phyloP scores from a whole-genome alignment of 1,140 invertebrate genomes.

The Ceratina australensis region DNA sequence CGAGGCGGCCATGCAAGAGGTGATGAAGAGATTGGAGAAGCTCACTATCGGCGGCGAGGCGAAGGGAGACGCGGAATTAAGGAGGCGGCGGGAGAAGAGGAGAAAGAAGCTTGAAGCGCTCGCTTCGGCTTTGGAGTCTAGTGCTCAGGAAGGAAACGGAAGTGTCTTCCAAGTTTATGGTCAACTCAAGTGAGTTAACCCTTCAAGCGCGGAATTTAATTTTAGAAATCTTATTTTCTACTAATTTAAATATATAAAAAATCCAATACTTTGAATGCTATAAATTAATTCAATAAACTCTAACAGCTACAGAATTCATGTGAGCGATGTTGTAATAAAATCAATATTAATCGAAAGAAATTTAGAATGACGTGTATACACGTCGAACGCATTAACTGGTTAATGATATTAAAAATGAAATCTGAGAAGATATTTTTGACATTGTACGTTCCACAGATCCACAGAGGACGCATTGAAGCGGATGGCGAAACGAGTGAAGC shows the following conservation, averaged over 20 bases:
- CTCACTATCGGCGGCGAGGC: constrained; percentile 77
- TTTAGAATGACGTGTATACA: too few relatives aligned
- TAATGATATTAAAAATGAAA: too few relatives aligned
- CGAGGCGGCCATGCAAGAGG: constrained; percentile 74
- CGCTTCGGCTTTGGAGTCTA: constrained; percentile 71
- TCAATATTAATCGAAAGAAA: too few relatives aligned
- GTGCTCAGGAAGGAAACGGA: constrained; percentile 72
- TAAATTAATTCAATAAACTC: too few relatives aligned
- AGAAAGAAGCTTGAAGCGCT: constrained; percentile 73
- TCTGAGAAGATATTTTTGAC: too few relatives aligned
- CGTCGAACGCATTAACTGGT: too few relatives aligned
- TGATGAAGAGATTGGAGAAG: constrained; percentile 72
- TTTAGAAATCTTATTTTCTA: too few relatives aligned
- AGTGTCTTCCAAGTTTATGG: constrained; percentile 77
- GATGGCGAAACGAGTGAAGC: constrained; percentile 75
- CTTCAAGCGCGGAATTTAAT: too few relatives aligned
- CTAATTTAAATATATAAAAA: too few relatives aligned
- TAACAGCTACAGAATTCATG: too few relatives aligned
- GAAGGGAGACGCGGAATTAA: constrained; percentile 69
- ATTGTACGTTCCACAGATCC: constrained; percentile 50
- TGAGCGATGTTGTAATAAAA: too few relatives aligned
- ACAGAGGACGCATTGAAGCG: constrained; percentile 77
- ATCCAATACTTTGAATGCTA: too few relatives aligned
- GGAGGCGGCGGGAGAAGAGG: constrained; percentile 71
- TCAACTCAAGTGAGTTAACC: constrained; percentile 65